A percentile compares a stretch with the other conserved stretches of the same genome.
These are phyloP conservation scores for Lithophane semibrunnea DNA, from an alignment of 2,888 invertebrate genomes.

Conservation along the genomic window DNA sequence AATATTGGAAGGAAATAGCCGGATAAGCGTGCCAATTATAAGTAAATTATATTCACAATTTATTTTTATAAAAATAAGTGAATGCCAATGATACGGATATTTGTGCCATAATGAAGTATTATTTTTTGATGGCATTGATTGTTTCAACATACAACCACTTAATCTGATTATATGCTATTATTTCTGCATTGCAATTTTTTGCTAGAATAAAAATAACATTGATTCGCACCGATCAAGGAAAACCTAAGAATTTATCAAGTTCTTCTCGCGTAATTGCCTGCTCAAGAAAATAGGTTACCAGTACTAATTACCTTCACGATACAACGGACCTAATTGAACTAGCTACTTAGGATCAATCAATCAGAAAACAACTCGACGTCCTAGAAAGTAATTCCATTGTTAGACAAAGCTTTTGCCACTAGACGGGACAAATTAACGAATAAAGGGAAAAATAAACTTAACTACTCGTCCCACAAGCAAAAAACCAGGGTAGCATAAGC, in stretches of 20 bases:
- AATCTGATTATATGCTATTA: background rate
- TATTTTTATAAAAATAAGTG: background rate
- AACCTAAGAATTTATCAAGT: conserved; percentile 17
- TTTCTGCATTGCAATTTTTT: background rate
- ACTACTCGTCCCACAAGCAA: conserved; percentile 14
- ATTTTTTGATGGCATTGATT: background rate
- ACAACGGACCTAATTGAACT: conserved; percentile 20
- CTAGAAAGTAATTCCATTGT: background rate
- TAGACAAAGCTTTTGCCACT: conserved; percentile 7
- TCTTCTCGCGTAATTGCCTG: conserved; percentile 13
- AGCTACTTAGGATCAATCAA: conserved; percentile 5
- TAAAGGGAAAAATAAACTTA: conserved; percentile 8
- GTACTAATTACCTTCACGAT: conserved; percentile 17
- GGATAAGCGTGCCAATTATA: conserved; percentile 41
- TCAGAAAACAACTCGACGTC: background rate
- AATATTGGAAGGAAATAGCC: conserved; percentile 22
- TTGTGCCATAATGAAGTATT: background rate
- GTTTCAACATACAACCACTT: background rate
- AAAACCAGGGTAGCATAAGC: conserved; percentile 44
- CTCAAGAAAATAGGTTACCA: conserved; percentile 30
- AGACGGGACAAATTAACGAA: background rate
- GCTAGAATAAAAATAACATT: background rate
- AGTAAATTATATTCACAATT: conserved; percentile 14
- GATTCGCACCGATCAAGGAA: background rate
- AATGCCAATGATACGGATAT: conserved; percentile 6